Evolutionary conservation across 2,797 vertebrate species (phyloP).

Genomic region (Hippopotamyrus pictus): DNA sequence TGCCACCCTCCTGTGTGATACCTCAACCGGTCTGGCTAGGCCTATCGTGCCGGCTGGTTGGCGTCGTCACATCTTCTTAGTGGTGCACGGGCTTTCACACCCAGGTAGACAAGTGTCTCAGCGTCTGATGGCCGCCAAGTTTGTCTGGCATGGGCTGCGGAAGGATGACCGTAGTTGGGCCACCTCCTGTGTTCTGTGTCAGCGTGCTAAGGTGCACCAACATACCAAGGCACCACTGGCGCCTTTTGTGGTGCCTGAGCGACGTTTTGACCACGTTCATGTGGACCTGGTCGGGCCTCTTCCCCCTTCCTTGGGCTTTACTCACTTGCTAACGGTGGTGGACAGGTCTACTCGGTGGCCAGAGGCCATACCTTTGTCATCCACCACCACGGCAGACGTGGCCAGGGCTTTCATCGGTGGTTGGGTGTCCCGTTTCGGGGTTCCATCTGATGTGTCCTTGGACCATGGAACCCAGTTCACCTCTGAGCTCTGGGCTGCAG

Average conservation of each 20-base stretch:
- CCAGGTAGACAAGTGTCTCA: not conserved
- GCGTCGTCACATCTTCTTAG: not conserved
- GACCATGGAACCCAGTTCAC: too few species aligned
- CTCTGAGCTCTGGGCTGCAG: too few species aligned
- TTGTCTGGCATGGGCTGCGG: constrained; percentile 19
- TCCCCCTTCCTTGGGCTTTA: too few species aligned
- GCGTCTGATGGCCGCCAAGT: not conserved
- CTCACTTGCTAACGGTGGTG: too few species aligned
- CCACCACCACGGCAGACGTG: too few species aligned
- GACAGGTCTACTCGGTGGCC: too few species aligned
- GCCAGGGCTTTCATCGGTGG: too few species aligned
- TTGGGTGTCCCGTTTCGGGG: too few species aligned
- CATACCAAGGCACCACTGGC: not conserved
- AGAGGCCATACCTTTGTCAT: too few species aligned
- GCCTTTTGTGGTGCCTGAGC: not conserved
- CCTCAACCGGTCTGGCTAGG: not conserved
- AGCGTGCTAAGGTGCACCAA: not conserved
- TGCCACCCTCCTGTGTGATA: not conserved
- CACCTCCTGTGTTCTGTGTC: constrained; percentile 5
- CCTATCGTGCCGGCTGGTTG: not conserved
- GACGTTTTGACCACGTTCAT: constrained; percentile 11
- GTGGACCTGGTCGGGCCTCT: not conserved
- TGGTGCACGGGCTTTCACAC: constrained; percentile 15
- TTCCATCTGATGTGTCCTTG: too few species aligned
- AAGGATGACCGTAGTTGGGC: not conserved